A percentile compares a stretch with the other conserved stretches of the same genome.
Evolutionary conservation across 2,797 vertebrate genomes (phyloP).

Genomic region (Malacoctenus gilli): DNA sequence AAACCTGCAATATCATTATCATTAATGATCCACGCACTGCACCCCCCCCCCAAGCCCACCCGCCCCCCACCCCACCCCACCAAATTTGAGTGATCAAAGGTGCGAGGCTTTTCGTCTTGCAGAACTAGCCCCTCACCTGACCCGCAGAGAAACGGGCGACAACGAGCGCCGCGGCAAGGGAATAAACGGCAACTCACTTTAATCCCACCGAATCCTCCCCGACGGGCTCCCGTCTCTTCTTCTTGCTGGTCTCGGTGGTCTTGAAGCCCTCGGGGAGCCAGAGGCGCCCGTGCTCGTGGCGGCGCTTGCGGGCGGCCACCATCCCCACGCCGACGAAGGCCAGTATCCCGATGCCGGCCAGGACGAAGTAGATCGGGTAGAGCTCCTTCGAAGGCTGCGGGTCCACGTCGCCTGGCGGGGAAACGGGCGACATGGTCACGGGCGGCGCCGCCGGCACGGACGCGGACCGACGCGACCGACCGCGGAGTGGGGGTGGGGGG

Average conservation of each 20-base stretch:
- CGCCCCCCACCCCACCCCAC: slow-evolving; percentile 8
- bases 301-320: slow-evolving; percentile 91
- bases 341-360: slow-evolving; percentile 82
- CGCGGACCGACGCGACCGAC: slow-evolving; percentile 24
- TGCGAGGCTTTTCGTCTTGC: slow-evolving; percentile 12
- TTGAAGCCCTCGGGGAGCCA: slow-evolving; percentile 99
- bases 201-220: slow-evolving; percentile 97
- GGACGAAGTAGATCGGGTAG: slow-evolving; percentile 88
- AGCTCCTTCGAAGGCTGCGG: slow-evolving; percentile 56
- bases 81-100: slow-evolving; percentile 44
- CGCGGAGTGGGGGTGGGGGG: too few relatives aligned
- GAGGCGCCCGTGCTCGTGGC: slow-evolving; percentile 94
- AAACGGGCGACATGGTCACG: slow-evolving; percentile 74
- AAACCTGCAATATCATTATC: slow-evolving; percentile 60
- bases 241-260: slow-evolving; percentile 95
- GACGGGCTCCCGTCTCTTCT: slow-evolving; percentile 95
- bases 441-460: too few relatives aligned
- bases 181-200: slow-evolving; percentile 86
- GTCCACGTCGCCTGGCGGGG: slow-evolving; percentile 84
- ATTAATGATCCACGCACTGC: slow-evolving; percentile 62
- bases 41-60: too few relatives aligned
- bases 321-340: slow-evolving; percentile 88
- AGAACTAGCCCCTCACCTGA: slow-evolving; percentile 19
- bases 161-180: neutral
- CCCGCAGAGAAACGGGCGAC: slow-evolving; percentile 7